Evolutionary conservation across 2,113 vertebrate species (phyloP).

Genomic region (Erythrocebus patas): DNA sequence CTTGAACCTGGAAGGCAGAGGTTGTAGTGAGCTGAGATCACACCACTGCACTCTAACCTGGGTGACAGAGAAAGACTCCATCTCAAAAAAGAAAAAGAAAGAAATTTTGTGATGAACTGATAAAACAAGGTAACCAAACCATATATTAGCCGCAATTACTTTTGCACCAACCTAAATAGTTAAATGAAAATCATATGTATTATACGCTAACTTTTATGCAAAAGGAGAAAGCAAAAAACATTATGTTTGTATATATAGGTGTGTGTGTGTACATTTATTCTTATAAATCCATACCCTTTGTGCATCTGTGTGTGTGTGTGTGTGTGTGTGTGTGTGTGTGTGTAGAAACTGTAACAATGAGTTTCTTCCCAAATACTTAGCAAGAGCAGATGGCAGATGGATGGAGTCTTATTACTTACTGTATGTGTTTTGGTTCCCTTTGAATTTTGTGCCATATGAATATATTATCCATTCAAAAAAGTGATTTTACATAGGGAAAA

Average conservation of each 20-base stretch:
- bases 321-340: too few relatives aligned
- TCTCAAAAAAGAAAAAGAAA: background rate
- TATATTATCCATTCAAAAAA: background rate
- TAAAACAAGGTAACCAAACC: background rate
- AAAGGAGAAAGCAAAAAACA: background rate
- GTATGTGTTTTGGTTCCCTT: background rate
- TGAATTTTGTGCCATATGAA: constrained; percentile 2
- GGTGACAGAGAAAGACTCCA: too few relatives aligned
- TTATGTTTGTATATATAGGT: background rate
- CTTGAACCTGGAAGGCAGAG: too few relatives aligned
- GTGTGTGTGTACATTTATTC: background rate
- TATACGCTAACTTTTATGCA: background rate
- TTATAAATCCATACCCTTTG: background rate
- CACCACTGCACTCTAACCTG: too few relatives aligned
- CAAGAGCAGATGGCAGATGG: background rate
- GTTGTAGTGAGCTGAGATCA: too few relatives aligned
- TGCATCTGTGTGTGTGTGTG: background rate
- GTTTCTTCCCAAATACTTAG: constrained; percentile 28
- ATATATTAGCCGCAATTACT: background rate
- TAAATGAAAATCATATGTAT: background rate
- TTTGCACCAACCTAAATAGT: too few relatives aligned
- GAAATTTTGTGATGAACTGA: background rate
- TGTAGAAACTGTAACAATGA: background rate
- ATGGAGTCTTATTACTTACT: background rate
- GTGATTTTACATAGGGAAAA: background rate